phyloP scores from a whole-genome alignment of 2,888 invertebrate species.

The Nomada ferruginata region DNA sequence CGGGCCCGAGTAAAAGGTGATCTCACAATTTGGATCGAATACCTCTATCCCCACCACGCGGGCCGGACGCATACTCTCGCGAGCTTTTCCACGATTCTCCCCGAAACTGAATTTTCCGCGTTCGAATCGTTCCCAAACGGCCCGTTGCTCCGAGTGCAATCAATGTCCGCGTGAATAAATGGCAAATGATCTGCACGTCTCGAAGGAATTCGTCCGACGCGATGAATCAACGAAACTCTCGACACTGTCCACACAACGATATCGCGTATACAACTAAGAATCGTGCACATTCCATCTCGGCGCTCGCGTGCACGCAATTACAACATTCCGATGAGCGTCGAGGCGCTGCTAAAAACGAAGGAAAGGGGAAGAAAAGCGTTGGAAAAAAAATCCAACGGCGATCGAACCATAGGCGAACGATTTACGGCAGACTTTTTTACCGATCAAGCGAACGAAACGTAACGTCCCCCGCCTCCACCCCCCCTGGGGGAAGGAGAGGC shows the following conservation, averaged over 20 bases:
- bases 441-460: conserved; percentile 2
- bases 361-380: no score
- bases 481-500: not conserved
- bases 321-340: not conserved
- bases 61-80: not conserved
- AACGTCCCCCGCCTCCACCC: not conserved
- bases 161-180: not conserved
- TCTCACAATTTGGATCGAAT: conserved; percentile 29
- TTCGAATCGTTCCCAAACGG: not conserved
- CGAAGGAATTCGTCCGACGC: conserved; percentile 38
- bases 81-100: conserved; percentile 8
- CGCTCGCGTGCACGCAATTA: conserved; percentile 1
- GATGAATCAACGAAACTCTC: conserved; percentile 52
- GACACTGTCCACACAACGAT: not conserved
- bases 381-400: no score
- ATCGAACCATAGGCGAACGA: conserved; percentile 1
- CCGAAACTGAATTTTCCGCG: not conserved
- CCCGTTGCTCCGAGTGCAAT: no score
- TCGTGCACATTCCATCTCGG: not conserved
- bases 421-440: conserved; percentile 20
- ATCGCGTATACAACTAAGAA: conserved; percentile 18
- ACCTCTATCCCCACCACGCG: conserved; percentile 10
- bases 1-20: conserved; percentile 10
- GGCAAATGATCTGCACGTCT: conserved; percentile 12
- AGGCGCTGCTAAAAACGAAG: no score